These are phyloP conservation scores for Flexamia atlantica DNA, from an alignment of 2,888 invertebrate species.

Conservation along the genomic window DNA sequence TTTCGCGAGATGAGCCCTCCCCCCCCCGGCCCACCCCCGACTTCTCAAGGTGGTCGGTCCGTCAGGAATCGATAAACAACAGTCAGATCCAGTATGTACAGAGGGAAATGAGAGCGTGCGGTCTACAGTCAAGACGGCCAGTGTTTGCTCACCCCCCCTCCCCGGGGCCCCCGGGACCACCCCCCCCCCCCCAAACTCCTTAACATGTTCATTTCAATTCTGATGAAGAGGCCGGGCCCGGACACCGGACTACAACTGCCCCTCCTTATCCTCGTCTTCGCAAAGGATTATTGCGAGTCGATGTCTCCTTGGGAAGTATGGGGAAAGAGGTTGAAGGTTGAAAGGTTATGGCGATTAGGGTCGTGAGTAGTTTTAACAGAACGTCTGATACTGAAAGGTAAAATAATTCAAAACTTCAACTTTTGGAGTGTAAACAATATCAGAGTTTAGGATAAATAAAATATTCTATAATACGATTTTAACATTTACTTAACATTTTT, in stretches of 20 bases:
- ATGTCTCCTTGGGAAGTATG: too few relatives aligned
- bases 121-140: conserved; percentile 62
- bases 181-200: conserved; percentile 41
- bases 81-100: conserved; percentile 63
- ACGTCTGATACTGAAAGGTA: too few relatives aligned
- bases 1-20: conserved; percentile 68
- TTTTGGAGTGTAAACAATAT: too few relatives aligned
- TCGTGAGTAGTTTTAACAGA: too few relatives aligned
- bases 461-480: too few relatives aligned
- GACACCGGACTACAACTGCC: background rate
- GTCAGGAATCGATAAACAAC: conserved; percentile 69
- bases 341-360: too few relatives aligned
- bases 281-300: conserved; percentile 6
- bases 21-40: conserved; percentile 52
- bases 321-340: too few relatives aligned
- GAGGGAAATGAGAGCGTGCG: conserved; percentile 66
- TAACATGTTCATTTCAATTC: conserved; percentile 64
- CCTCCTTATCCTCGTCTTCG: conserved; percentile 9
- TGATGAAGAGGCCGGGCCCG: conserved; percentile 54
- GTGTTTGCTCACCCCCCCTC: conserved; percentile 60
- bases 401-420: too few relatives aligned
- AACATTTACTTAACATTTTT: too few relatives aligned
- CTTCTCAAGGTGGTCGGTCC: conserved; percentile 69
- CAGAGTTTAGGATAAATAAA: too few relatives aligned
- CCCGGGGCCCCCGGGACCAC: background rate